Evolutionary conservation across 2,113 vertebrate species (phyloP), one percentile per base, ranked within the genome.

Genomic region (Bostrychus sinensis): DNA sequence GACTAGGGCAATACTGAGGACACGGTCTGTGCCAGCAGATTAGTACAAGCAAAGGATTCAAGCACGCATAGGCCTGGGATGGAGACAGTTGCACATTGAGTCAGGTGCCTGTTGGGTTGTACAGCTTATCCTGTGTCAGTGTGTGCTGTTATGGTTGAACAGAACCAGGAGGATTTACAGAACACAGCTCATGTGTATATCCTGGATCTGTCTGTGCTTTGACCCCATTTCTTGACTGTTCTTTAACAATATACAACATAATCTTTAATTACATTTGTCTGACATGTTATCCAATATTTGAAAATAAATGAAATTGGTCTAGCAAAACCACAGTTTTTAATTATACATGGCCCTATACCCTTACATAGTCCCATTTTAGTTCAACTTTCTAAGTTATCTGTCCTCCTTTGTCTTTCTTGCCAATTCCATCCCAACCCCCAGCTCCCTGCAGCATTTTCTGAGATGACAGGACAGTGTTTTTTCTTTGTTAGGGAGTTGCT

Each of bases 401-500:
- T 43, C 68, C 78, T 56, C 34, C 32, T 78, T 62, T 66, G 64
- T 73, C 83, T 68, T 72, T 30, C 76, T 56, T 77, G 76, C 84
- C 70, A 36, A 65, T 77, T 76, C 66, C 72, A 55, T 57, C 61
- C 66, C 60, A 39, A 57, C 58, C 69, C 67, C 71, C 66, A 62
- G 70, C 62, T 56, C 85, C 86, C 80, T 63, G 58, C 77, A 83
- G 81, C 77, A 39, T 86, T 81, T 84, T 81, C 80, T 56, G 55
- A 83, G 85, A 89, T 88, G 87, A 88, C 84, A 89, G 82, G 78
- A 76, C 65, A 82, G 85, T 78, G 85, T 75, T 87, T 88, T 81
- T 86, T 71, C 79, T 89, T 90, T 89, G 85, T 89, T 89, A 73
- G 79, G 68, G 73, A 81, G 75, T 63, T 66, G 80, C 81, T 83